These are phyloP conservation scores for Arge pagana DNA, from an alignment of 2,888 invertebrate genomes.

Conservation along the genomic window DNA sequence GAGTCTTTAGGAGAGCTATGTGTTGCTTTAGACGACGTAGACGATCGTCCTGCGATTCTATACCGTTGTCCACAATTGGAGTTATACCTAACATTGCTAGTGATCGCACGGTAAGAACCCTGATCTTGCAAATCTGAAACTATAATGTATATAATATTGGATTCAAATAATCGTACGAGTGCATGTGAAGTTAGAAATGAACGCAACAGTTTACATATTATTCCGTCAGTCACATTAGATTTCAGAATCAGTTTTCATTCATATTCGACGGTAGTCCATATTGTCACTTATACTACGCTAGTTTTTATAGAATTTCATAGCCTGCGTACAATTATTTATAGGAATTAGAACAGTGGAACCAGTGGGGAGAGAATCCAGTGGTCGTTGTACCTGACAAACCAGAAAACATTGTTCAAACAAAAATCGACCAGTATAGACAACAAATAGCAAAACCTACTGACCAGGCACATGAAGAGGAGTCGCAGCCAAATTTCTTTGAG, in stretches of 20 bases:
- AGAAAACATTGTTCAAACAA: conserved; percentile 62
- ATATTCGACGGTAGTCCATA: too few species aligned
- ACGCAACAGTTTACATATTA: too few species aligned
- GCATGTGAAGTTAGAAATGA: too few species aligned
- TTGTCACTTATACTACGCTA: too few species aligned
- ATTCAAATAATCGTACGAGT: too few species aligned
- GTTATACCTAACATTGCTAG: conserved; percentile 57
- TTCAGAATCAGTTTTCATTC: too few species aligned
- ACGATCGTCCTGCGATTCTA: conserved; percentile 61
- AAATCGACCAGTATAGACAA: conserved; percentile 68
- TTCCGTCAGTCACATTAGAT: too few species aligned
- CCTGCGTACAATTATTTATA: too few species aligned
- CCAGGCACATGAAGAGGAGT: conserved; percentile 56
- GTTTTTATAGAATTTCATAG: too few species aligned
- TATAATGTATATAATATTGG: too few species aligned
- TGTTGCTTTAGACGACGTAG: conserved; percentile 66
- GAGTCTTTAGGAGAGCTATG: conserved; percentile 64
- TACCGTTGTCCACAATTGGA: conserved; percentile 64
- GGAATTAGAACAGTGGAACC: conserved; percentile 63
- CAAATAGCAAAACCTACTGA: conserved; percentile 59
- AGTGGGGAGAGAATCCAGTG: conserved; percentile 65
- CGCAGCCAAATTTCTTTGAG: conserved; percentile 64
- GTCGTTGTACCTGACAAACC: conserved; percentile 53
- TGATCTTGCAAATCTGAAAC: conserved; percentile 2
- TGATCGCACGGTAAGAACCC: conserved; percentile 30